Base-by-base conservation (phyloP, 1,140 invertebrate species). In the Drosophila lacertosa region DNA sequence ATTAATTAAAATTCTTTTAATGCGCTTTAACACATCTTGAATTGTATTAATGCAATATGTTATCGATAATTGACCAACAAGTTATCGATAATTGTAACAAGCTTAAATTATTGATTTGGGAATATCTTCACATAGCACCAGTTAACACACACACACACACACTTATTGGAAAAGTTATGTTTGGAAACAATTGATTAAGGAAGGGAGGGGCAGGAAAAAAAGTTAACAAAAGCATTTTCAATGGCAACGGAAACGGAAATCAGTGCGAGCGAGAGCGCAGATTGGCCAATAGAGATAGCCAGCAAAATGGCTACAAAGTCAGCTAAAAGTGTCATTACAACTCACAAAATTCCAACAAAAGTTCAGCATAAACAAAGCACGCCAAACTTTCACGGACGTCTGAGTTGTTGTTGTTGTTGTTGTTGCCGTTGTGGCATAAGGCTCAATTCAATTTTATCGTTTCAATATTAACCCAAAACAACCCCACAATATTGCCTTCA, bases 401-500 rank as follows among this genome's bases (percentile, higher is more conserved):
- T 80, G 72, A 11, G 7, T 37, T 32, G 22, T 7, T 18, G 39
- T n/a, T 18, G 48, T 18, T 33, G 45, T 24, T 24, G 44, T 35
- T n/a, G 60, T 26, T 32, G 62, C n/a, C 29, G 54, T 37, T 67
- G 72, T 40, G 79, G 74, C 81, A 80, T 70, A 78, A 45, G 82
- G 77, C 88, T 80, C 88, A 90, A 90, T 90, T 90, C 76, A 83
- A 88, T 90, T 90, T 90, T 90, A 88, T 90, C 82, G 78, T 90
- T 83, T 80, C 88, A 89, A 90, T 80, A 90, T 90, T 83, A 90
- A 90, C 88, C 88, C 88, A 88, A 90, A 90, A 90, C 82, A 89
- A 83, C 88, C 83, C 88, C 88, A 88, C 88, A 90, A 90, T 90
- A 90, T 90, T 90, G 88, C 86, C 82, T 83, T 90, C 88, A 90